Conservation (phyloP, 2,113 vertebrate genomes). For the Equus quagga region DNA sequence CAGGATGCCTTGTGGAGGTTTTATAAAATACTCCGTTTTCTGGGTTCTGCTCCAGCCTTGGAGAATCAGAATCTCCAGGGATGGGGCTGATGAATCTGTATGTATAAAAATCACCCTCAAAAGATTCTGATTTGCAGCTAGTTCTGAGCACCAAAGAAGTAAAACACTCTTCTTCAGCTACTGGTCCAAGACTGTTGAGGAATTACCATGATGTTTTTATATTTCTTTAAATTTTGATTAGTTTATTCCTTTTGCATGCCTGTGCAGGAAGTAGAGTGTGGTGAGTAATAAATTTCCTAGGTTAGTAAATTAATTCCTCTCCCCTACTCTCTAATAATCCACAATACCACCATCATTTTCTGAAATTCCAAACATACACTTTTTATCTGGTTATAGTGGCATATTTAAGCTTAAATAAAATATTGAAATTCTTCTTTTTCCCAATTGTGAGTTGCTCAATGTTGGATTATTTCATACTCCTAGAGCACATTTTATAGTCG, state of each 20-base stretch:
- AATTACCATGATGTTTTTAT: background rate
- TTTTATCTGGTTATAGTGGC: background rate
- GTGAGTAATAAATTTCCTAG: background rate
- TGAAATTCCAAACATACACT: background rate
- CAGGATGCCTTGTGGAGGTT: background rate
- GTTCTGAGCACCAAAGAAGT: background rate
- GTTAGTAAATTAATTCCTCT: background rate
- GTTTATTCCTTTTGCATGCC: constrained; percentile 11
- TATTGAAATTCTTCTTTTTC: background rate
- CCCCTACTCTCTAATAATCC: background rate
- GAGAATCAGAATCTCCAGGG: background rate
- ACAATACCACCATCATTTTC: background rate
- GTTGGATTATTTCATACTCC: background rate
- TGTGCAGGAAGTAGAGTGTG: background rate
- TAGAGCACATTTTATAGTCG: background rate
- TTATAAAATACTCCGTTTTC: background rate
- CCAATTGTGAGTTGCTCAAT: background rate
- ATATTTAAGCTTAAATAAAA: constrained; percentile 29
- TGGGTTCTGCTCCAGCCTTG: background rate
- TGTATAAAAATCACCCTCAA: background rate
- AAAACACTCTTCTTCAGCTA: background rate
- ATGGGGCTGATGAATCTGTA: background rate
- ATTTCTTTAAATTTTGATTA: background rate
- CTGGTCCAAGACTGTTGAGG: background rate
- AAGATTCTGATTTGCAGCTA: background rate